Conservation (phyloP, 2,888 invertebrate species). For the Ypsolopha scabrella region DNA sequence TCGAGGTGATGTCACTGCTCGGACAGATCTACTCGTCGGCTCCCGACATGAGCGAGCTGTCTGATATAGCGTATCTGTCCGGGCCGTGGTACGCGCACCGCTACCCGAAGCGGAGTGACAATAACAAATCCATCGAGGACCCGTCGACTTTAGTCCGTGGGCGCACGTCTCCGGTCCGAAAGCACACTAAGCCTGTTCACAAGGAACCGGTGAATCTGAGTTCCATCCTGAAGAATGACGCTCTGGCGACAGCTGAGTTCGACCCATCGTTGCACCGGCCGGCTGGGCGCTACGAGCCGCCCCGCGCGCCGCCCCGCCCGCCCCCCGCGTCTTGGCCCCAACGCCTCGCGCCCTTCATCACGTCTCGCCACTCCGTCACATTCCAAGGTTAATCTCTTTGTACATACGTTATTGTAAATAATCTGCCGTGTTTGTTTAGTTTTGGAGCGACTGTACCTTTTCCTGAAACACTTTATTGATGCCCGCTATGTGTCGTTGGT, state of each 20-base stretch:
- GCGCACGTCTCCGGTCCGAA: constrained; percentile 45
- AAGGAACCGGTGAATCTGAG: constrained; percentile 57
- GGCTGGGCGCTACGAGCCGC: constrained; percentile 81
- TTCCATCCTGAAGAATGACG: constrained; percentile 57
- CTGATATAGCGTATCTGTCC: constrained; percentile 82
- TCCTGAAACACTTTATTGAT: constrained; percentile 36
- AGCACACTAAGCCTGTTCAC: constrained; percentile 45
- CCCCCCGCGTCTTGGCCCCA: constrained; percentile 57
- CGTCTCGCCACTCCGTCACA: constrained; percentile 76
- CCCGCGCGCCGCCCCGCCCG: constrained; percentile 67
- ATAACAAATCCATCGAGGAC: constrained; percentile 72
- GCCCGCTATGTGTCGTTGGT: constrained; percentile 24
- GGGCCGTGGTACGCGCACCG: constrained; percentile 86
- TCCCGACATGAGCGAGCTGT: constrained; percentile 81
- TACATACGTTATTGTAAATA: constrained; percentile 15
- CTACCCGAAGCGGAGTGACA: constrained; percentile 78
- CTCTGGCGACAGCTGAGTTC: constrained; percentile 76
- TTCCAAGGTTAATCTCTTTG: constrained; percentile 75
- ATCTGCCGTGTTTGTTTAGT: constrained; percentile 33
- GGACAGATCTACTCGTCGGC: constrained; percentile 86
- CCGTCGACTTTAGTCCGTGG: constrained; percentile 34
- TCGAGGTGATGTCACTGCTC: constrained; percentile 77
- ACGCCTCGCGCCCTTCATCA: constrained; percentile 54
- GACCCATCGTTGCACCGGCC: constrained; percentile 83
- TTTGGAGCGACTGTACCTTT: constrained; percentile 48